Evolutionary conservation across 1,140 invertebrate genomes (phyloP).

Genomic region (Sycophaga agraensis): DNA sequence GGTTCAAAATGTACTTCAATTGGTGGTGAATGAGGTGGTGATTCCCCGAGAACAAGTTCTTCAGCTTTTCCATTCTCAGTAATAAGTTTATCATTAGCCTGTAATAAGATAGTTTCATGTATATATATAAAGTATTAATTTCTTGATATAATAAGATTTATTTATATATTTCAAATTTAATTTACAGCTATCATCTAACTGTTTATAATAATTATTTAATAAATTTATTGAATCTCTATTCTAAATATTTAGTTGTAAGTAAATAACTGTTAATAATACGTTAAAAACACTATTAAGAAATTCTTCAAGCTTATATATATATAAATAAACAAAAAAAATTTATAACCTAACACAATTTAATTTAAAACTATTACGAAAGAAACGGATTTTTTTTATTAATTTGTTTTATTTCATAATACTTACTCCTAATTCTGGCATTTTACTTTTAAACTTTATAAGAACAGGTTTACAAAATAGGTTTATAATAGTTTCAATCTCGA

Average conservation of each 20-base stretch:
- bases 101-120: neutral
- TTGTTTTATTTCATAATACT: neutral
- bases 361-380: neutral
- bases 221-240: neutral
- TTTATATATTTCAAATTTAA: neutral
- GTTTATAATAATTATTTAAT: neutral
- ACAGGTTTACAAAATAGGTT: no score
- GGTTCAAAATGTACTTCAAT: constrained; percentile 76
- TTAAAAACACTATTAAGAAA: neutral
- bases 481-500: no score
- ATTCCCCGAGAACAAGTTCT: constrained; percentile 26
- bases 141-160: neutral
- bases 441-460: neutral
- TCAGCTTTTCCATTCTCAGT: constrained; percentile 34
- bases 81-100: constrained; percentile 31
- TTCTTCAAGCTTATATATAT: neutral
- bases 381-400: neutral
- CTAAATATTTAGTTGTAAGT: neutral
- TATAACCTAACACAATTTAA: neutral
- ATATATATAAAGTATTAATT: neutral
- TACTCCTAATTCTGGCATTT: constrained; percentile 23
- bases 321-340: neutral
- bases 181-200: neutral
- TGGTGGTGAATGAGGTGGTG: constrained; percentile 42
- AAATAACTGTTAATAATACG: neutral